Evolutionary conservation across 2,113 vertebrate genomes (phyloP).

Genomic region (Corythornis cristatus): DNA sequence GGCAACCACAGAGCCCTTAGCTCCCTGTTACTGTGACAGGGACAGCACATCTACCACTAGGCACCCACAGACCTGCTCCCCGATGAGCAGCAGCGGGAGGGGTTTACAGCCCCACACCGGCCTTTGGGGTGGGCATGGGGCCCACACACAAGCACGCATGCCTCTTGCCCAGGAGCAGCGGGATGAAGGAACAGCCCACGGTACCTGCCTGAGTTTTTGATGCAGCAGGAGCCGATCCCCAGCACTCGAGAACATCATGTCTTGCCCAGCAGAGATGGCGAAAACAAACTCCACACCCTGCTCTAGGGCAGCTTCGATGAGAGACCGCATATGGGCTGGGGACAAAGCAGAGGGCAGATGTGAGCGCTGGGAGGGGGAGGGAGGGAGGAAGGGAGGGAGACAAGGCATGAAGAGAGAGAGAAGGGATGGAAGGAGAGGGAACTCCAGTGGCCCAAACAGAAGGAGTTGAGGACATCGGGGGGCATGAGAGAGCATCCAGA

Average conservation of each 20-base stretch:
- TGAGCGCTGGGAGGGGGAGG: background rate
- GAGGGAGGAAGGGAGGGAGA: no score
- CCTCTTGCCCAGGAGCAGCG: background rate
- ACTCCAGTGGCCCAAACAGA: background rate
- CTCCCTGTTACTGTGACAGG: background rate
- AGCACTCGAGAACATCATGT: slow-evolving; percentile 86
- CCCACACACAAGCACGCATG: accelerated
- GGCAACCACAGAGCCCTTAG: background rate
- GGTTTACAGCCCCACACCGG: background rate
- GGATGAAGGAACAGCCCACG: slow-evolving; percentile 51
- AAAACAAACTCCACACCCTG: slow-evolving; percentile 81
- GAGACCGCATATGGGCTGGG: slow-evolving; percentile 77
- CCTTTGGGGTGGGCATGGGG: background rate
- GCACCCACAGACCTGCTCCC: background rate
- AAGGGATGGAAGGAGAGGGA: background rate
- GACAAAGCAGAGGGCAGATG: background rate
- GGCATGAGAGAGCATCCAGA: background rate
- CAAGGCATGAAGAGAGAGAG: no score
- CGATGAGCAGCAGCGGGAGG: background rate
- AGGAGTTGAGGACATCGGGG: background rate
- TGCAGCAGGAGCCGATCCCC: slow-evolving; percentile 84
- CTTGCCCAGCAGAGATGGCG: slow-evolving; percentile 87
- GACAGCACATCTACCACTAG: accelerated
- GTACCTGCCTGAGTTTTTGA: slow-evolving; percentile 87
- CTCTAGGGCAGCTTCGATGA: slow-evolving; percentile 76